Percentiles rank a stretch among this genome's conserved stretches.
These are phyloP conservation scores for Cylloceria caligata DNA, from an alignment of 2,888 invertebrate genomes.

Conservation along the genomic window DNA sequence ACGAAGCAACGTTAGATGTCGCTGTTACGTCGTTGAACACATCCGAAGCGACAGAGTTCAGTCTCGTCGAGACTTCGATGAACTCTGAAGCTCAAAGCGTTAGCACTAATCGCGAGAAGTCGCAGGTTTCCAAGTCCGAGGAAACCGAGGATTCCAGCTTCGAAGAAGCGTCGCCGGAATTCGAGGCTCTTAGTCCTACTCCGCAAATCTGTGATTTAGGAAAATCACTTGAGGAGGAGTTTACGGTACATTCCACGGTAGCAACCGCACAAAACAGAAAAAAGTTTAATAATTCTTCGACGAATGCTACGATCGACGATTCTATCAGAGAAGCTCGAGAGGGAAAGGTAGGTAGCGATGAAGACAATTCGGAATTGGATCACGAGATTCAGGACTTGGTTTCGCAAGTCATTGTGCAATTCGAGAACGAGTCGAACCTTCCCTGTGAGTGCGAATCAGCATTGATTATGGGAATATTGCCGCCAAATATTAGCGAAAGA, in stretches of 20 bases:
- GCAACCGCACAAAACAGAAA: neutral
- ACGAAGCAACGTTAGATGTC: slow-evolving; percentile 7
- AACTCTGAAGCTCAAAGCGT: neutral
- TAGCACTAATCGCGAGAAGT: neutral
- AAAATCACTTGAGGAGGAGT: slow-evolving; percentile 28
- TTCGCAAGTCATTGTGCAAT: neutral
- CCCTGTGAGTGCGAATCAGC: neutral
- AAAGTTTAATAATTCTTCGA: neutral
- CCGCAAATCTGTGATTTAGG: slow-evolving; percentile 1
- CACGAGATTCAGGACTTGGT: slow-evolving; percentile 6
- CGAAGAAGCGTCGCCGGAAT: slow-evolving; percentile 50
- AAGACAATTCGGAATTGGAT: slow-evolving; percentile 2
- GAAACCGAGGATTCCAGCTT: slow-evolving; percentile 12
- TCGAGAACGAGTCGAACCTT: slow-evolving; percentile 11
- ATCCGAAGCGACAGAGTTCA: neutral
- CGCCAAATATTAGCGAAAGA: neutral
- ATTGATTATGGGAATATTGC: neutral
- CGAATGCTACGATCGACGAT: neutral
- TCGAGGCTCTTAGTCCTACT: slow-evolving; percentile 52
- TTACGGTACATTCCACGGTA: slow-evolving; percentile 8
- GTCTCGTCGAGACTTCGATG: neutral
- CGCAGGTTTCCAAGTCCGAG: neutral
- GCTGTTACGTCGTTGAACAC: slow-evolving; percentile 3
- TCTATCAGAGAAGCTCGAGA: neutral
- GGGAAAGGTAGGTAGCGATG: neutral